Conservation (phyloP, 2,113 vertebrate genomes). For the Gorsachius goisagi region DNA sequence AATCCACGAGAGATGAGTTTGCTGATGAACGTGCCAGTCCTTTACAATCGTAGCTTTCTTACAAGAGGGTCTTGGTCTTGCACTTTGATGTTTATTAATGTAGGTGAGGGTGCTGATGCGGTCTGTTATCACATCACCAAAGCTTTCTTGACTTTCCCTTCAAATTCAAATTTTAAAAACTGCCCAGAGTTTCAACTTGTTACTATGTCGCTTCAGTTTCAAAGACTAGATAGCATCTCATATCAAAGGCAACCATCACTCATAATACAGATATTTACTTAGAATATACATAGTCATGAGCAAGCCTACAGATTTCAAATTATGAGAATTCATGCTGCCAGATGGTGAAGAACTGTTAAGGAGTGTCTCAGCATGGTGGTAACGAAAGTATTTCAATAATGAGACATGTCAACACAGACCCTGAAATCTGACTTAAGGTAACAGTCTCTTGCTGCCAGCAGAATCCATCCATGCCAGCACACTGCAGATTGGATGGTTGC, state of each 20-base stretch:
- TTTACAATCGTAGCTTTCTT: not conserved
- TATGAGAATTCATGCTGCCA: not conserved
- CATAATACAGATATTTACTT: not conserved
- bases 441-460: not conserved
- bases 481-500: not conserved
- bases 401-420: not conserved
- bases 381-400: not conserved
- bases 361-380: not conserved
- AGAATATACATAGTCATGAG: not conserved
- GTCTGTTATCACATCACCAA: not conserved
- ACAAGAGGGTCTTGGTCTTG: not conserved
- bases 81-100: not conserved
- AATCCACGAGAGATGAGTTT: not conserved
- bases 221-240: not conserved
- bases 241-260: not conserved
- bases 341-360: not conserved
- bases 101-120: not conserved
- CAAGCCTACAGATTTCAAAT: not conserved
- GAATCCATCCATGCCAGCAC: not conserved
- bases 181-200: not conserved
- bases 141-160: not conserved
- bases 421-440: not conserved
- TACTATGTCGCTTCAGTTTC: not conserved
- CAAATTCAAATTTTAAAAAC: not conserved
- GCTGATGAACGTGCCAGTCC: not conserved